Evolutionary conservation across 2,113 vertebrate genomes (phyloP).

Genomic region (Spea bombifrons): DNA sequence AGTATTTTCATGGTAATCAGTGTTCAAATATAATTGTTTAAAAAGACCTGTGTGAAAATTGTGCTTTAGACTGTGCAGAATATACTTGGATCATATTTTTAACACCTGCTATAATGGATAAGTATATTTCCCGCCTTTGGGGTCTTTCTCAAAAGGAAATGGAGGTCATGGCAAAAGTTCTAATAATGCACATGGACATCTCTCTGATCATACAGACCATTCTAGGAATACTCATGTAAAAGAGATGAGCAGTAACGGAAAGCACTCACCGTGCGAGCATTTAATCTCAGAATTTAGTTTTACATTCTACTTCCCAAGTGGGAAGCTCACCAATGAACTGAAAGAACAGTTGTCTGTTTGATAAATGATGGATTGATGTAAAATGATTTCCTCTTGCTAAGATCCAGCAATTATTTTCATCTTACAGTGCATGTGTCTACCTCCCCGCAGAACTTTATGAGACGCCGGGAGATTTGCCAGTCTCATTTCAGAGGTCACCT

Average conservation of each 20-base stretch:
- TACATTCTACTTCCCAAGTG: constrained; percentile 48
- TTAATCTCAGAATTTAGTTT: constrained; percentile 16
- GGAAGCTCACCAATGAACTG: constrained; percentile 50
- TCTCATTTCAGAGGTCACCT: constrained; percentile 46
- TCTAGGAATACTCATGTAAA: neutral
- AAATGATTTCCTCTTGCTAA: constrained; percentile 64
- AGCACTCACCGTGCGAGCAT: constrained; percentile 1
- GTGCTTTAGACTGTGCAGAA: too few species aligned
- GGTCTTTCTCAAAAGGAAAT: neutral
- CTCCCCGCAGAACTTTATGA: constrained; percentile 46
- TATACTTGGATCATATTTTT: too few species aligned
- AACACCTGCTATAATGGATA: too few species aligned
- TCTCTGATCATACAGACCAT: neutral
- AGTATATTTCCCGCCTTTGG: too few species aligned
- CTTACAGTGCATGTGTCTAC: constrained; percentile 48
- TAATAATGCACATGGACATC: neutral
- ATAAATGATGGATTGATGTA: constrained; percentile 63
- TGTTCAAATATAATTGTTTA: too few species aligned
- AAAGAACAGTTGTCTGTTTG: constrained; percentile 64
- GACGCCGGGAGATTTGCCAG: constrained; percentile 42
- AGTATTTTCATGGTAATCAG: too few species aligned
- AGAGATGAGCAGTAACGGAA: neutral
- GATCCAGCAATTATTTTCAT: constrained; percentile 65
- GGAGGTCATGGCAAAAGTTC: neutral
- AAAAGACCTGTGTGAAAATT: too few species aligned